A percentile compares a stretch with the other conserved stretches of the same genome.
Conservation (phyloP, 2,888 invertebrate genomes). For the Drosophila nigritarsus region DNA sequence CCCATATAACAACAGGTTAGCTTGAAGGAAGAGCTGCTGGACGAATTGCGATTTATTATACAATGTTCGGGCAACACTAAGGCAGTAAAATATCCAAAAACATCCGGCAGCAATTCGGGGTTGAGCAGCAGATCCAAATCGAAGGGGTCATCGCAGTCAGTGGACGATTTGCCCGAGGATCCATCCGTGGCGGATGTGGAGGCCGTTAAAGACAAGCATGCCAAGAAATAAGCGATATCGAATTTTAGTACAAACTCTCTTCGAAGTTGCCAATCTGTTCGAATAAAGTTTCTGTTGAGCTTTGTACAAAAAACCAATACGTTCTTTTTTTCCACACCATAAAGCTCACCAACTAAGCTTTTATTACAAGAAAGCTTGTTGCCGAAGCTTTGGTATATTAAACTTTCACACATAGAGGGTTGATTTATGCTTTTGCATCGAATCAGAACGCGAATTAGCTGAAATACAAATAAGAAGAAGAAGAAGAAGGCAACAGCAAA, state of each 20-base stretch:
- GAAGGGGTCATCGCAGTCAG: slow-evolving; percentile 69
- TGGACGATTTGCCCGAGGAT: slow-evolving; percentile 77
- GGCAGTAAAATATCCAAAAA: slow-evolving; percentile 87
- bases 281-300: slow-evolving; percentile 27
- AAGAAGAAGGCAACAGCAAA: background rate
- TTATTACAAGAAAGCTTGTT: background rate
- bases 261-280: background rate
- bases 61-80: slow-evolving; percentile 90
- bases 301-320: slow-evolving; percentile 3
- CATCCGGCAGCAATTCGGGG: slow-evolving; percentile 63
- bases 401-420: slow-evolving; percentile 17
- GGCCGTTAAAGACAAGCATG: slow-evolving; percentile 42
- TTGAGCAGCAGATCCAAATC: slow-evolving; percentile 65
- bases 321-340: background rate
- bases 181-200: slow-evolving; percentile 47
- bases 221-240: slow-evolving; percentile 46
- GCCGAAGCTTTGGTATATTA: background rate
- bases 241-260: slow-evolving; percentile 13
- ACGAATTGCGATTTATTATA: slow-evolving; percentile 90
- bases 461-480: background rate
- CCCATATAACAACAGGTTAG: slow-evolving; percentile 85
- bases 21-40: slow-evolving; percentile 89
- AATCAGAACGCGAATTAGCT: background rate
- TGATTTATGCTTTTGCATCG: background rate
- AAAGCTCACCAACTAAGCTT: background rate